Percentiles rank a stretch among this genome's conserved stretches.
phyloP scores from a whole-genome alignment of 2,797 vertebrate genomes.

The Pelodytes ibericus region DNA sequence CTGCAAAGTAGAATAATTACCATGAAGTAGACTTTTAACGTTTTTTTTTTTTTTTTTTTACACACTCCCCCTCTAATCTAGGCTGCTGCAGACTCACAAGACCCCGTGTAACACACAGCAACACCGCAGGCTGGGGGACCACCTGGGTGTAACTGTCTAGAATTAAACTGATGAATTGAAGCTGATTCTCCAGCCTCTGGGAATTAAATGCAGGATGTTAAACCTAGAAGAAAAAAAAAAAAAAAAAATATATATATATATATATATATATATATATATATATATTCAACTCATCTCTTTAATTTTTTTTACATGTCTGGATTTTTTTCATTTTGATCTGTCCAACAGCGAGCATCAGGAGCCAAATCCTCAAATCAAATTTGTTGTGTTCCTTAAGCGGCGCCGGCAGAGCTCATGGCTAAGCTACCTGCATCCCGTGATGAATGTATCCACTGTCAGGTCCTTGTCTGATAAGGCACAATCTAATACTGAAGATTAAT shows the following conservation, averaged over 20 bases:
- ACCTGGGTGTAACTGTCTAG: neutral
- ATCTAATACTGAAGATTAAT: slow-evolving; percentile 39
- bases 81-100: too few species aligned
- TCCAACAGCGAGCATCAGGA: neutral
- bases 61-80: too few species aligned
- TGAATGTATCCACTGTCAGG: slow-evolving; percentile 33
- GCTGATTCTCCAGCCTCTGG: neutral
- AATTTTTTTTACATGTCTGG: slow-evolving; percentile 4
- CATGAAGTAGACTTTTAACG: too few species aligned
- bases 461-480: slow-evolving; percentile 41
- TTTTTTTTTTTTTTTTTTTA: too few species aligned
- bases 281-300: neutral
- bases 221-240: neutral
- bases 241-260: too few species aligned
- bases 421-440: neutral
- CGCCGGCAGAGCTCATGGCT: neutral
- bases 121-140: neutral
- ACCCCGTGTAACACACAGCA: neutral
- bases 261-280: too few species aligned
- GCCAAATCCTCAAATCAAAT: neutral
- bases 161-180: slow-evolving; percentile 29
- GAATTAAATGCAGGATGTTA: neutral
- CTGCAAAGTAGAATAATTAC: too few species aligned
- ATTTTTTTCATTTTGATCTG: slow-evolving; percentile 9
- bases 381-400: neutral